Conservation (phyloP, 1,140 invertebrate genomes). For the Mya arenaria region DNA sequence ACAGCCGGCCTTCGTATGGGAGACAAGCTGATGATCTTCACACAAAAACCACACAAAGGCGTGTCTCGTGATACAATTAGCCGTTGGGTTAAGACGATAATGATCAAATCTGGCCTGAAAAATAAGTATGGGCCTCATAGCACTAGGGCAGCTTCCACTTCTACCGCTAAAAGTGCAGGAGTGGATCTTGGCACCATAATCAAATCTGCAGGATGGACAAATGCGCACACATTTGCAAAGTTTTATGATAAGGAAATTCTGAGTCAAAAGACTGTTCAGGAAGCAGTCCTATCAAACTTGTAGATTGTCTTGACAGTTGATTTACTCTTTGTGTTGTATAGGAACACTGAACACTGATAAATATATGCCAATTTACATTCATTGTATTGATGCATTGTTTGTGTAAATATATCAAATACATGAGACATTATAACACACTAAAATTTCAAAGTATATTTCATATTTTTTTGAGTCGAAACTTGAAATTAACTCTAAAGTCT, state of each 20-base stretch:
- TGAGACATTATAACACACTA: no score
- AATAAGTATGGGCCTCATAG: background rate
- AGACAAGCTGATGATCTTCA: background rate
- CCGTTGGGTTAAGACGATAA: background rate
- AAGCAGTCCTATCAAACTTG: background rate
- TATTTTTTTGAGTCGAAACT: no score
- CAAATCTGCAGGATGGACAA: background rate
- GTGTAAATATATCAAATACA: no score
- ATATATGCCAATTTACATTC: no score
- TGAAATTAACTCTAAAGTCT: no score
- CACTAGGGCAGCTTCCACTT: background rate
- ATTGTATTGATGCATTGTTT: no score
- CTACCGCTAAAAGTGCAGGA: background rate
- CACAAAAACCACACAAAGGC: slow-evolving; percentile 3
- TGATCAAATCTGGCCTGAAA: background rate
- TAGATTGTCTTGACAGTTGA: no score
- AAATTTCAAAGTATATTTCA: no score
- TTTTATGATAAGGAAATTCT: background rate
- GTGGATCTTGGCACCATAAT: background rate
- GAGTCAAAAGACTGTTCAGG: background rate
- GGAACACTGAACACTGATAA: no score
- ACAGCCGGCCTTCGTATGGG: no score
- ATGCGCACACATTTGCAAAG: background rate
- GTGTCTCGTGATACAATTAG: background rate
- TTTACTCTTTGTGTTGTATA: no score